Base-by-base conservation (phyloP, 2,113 vertebrate species). In the Hymenochirus boettgeri region DNA sequence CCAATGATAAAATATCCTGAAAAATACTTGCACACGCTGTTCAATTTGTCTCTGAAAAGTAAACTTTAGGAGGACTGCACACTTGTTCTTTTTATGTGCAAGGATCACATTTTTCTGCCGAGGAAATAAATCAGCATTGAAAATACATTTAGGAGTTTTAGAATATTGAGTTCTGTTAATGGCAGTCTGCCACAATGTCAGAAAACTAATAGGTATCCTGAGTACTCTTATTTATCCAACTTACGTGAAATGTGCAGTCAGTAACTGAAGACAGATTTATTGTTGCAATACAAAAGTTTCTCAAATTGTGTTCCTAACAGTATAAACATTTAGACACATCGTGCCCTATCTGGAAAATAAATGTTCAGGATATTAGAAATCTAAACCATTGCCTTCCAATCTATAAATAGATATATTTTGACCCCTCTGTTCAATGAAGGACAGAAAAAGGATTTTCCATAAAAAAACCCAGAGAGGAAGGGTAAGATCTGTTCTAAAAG, bases 141-240 rank as follows among this genome's bases (percentile, higher is more conserved):
- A 59, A 59, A 59, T 59, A 59, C 64, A 67, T 67, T 67, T 67
- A 67, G 64, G 29, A 48, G 31, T 51, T 66, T 66, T 22, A 52
- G 64, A 59, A 59, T 67, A 59, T 67, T 50, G 64, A 67, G 64
- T 67, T 67, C 64, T 58, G n/a, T 59, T 67, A 67, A 67, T 67
- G 64, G 64, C 64, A 67, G 46, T 37, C 45, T 67, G 64, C 64
- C 64, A 67, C 56, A 52, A 67, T 52, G 56, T 67, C 64, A 67
- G 64, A 59, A 59, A 67, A 67, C 42, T 67, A 59, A 67, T 67
- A 59, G 64, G 55, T 67, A 59, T 67, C 64, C 27, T 59, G 64
- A 67, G 64, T 59, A 67, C 55, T 67, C 64, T 67, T 67, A 67
- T 67, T 67, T 67, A 67, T 59, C 64, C 55, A 50, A 58, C 55